phyloP scores from a whole-genome alignment of 2,113 vertebrate species.

The Xenopus borealis region DNA sequence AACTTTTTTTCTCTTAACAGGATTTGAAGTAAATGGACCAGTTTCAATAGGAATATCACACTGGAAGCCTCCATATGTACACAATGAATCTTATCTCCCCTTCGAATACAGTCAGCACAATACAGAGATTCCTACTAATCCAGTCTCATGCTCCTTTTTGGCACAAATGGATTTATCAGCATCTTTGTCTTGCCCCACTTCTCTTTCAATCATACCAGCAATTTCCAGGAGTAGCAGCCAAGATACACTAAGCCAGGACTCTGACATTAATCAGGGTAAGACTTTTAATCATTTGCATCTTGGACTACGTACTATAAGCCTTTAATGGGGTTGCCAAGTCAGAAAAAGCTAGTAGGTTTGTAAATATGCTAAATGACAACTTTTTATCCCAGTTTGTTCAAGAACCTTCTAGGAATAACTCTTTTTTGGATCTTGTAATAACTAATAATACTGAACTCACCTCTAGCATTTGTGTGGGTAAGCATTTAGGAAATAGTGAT shows the following conservation, averaged over 20 bases:
- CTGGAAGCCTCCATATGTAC: constrained; percentile 72
- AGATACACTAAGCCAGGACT: constrained; percentile 81
- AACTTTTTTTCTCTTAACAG: constrained; percentile 46
- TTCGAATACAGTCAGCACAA: constrained; percentile 58
- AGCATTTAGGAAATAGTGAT: too few species aligned
- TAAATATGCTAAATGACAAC: too few species aligned
- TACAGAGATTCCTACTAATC: constrained; percentile 62
- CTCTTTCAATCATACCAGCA: constrained; percentile 82
- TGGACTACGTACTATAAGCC: too few species aligned
- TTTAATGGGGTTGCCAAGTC: too few species aligned
- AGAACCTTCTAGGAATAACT: too few species aligned
- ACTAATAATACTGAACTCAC: too few species aligned
- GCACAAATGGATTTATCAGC: constrained; percentile 63
- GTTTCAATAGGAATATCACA: constrained; percentile 74
- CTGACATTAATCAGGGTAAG: constrained; percentile 46
- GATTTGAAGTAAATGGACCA: constrained; percentile 69
- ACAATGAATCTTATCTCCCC: constrained; percentile 54
- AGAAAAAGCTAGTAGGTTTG: too few species aligned
- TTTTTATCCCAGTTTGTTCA: too few species aligned
- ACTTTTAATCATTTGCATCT: too few species aligned
- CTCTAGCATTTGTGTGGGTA: too few species aligned
- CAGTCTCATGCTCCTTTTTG: constrained; percentile 60
- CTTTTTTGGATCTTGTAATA: too few species aligned
- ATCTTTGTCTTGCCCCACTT: constrained; percentile 82
- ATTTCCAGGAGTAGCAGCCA: constrained; percentile 79